Percentiles rank a stretch among this genome's conserved stretches.
phyloP scores from a whole-genome alignment of 2,113 vertebrate genomes.

The Lasiurus borealis region DNA sequence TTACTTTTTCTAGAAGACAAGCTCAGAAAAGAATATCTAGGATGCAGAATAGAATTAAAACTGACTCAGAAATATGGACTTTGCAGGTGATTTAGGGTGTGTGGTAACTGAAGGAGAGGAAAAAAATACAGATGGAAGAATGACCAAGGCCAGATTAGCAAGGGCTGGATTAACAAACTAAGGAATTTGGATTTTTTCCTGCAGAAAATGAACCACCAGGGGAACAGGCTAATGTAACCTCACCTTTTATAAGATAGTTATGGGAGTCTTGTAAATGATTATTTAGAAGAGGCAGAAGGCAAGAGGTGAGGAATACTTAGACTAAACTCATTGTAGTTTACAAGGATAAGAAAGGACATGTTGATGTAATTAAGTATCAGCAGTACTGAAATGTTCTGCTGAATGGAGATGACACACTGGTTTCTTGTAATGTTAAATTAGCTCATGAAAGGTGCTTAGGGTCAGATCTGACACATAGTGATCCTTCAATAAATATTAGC shows the following conservation, averaged over 20 bases:
- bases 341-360: constrained; percentile 48
- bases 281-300: background rate
- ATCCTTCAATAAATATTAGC: constrained; percentile 28
- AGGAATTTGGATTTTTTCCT: background rate
- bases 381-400: constrained; percentile 46
- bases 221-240: background rate
- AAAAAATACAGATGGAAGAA: background rate
- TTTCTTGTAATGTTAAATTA: constrained; percentile 61
- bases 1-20: background rate
- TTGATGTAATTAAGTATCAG: constrained; percentile 46
- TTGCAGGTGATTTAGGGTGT: background rate
- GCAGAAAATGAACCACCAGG: background rate
- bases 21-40: background rate
- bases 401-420: background rate
- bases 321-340: constrained; percentile 3
- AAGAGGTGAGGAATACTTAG: constrained; percentile 3
- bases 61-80: background rate
- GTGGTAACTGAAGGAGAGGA: background rate
- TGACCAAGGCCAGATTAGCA: background rate
- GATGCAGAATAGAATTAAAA: background rate
- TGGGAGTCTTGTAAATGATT: background rate
- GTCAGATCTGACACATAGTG: background rate
- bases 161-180: background rate
- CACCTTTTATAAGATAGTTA: background rate
- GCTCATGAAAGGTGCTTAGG: background rate